Conservation (phyloP, 2,113 vertebrate species). For the Peromyscus polionotus region DNA sequence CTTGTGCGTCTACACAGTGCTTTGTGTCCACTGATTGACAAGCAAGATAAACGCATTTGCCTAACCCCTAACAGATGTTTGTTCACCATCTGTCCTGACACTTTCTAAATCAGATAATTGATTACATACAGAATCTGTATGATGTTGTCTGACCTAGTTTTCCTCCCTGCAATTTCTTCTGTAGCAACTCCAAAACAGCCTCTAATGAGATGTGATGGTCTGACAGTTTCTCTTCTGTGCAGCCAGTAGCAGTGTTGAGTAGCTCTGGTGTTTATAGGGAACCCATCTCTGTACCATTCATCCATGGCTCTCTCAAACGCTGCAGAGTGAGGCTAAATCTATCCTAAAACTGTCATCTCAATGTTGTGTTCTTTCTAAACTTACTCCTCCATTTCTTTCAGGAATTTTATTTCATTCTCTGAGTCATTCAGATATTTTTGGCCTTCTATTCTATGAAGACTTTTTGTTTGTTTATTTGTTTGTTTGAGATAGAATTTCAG, state of each 20-base stretch:
- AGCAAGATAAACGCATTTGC: background rate
- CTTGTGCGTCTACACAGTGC: background rate
- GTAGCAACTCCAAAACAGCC: background rate
- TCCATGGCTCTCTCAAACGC: background rate
- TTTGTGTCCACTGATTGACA: background rate
- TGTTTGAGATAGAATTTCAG: too few species aligned
- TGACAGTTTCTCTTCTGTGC: background rate
- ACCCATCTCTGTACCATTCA: background rate
- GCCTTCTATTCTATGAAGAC: background rate
- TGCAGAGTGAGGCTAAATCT: background rate
- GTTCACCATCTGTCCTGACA: background rate
- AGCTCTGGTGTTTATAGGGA: slow-evolving; percentile 23
- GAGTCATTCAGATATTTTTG: background rate
- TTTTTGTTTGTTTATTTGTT: slow-evolving; percentile 31
- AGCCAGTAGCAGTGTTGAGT: background rate
- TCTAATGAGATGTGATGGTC: background rate
- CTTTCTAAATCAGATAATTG: slow-evolving; percentile 13
- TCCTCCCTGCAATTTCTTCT: background rate
- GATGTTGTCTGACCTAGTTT: background rate
- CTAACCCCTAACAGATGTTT: background rate
- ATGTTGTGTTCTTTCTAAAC: slow-evolving; percentile 10
- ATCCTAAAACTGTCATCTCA: background rate
- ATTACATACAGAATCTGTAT: background rate
- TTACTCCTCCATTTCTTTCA: slow-evolving; percentile 36
- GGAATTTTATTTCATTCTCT: slow-evolving; percentile 37